Conservation (phyloP, 2,888 invertebrate species). For the Taenaris catops region DNA sequence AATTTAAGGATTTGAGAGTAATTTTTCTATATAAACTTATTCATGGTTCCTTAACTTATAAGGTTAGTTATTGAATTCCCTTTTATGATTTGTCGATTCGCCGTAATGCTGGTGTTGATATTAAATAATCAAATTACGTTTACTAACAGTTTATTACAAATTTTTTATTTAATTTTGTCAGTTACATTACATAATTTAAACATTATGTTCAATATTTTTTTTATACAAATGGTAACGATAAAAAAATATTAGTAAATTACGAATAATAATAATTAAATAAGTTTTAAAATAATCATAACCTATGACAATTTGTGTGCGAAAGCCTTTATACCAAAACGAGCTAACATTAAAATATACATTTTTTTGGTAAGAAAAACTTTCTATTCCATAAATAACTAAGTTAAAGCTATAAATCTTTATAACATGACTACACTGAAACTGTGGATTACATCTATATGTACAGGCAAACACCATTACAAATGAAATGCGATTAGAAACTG, state of each 20-base stretch:
- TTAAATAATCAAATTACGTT: slow-evolving; percentile 33
- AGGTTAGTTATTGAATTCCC: too few relatives aligned
- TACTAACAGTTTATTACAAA: slow-evolving; percentile 69
- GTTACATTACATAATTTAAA: slow-evolving; percentile 41
- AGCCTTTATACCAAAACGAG: slow-evolving; percentile 68
- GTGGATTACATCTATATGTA: slow-evolving; percentile 47
- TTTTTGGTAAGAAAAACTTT: slow-evolving; percentile 75
- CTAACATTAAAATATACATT: slow-evolving; percentile 69
- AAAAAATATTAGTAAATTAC: slow-evolving; percentile 43
- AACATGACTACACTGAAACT: slow-evolving; percentile 68
- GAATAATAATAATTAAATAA: slow-evolving; percentile 51
- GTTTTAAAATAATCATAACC: slow-evolving; percentile 43
- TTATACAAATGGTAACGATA: slow-evolving; percentile 60
- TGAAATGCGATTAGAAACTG: slow-evolving; percentile 19
- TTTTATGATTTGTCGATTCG: too few relatives aligned
- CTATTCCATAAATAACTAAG: slow-evolving; percentile 52
- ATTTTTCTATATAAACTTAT: too few relatives aligned
- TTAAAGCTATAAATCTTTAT: slow-evolving; percentile 74
- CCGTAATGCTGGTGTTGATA: too few relatives aligned
- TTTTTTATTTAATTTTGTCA: slow-evolving; percentile 46
- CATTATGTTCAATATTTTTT: slow-evolving; percentile 48
- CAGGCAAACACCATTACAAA: slow-evolving; percentile 25
- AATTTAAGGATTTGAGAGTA: too few relatives aligned
- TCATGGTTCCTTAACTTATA: too few relatives aligned
- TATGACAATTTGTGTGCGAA: slow-evolving; percentile 69